These are phyloP conservation scores for Callospermophilus lateralis DNA, from an alignment of 2,113 vertebrate genomes.

Conservation along the genomic window DNA sequence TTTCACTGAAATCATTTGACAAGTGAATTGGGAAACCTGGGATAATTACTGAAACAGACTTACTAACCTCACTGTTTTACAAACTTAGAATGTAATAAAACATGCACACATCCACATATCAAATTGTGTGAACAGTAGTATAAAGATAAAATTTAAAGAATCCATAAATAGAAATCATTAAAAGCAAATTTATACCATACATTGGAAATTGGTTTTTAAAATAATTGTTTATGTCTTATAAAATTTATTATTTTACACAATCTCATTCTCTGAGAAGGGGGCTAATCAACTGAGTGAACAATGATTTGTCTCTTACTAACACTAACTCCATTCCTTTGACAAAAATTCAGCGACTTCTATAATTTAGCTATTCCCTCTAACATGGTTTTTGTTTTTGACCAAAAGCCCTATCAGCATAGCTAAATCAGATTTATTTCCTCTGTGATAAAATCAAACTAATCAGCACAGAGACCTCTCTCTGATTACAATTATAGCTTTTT, in stretches of 20 bases:
- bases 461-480: slow-evolving; percentile 47
- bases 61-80: background rate
- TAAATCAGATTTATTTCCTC: slow-evolving; percentile 62
- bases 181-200: too few species aligned
- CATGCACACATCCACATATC: background rate
- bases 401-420: slow-evolving; percentile 38
- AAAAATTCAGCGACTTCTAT: slow-evolving; percentile 1
- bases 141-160: background rate
- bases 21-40: background rate
- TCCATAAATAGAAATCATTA: too few species aligned
- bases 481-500: slow-evolving; percentile 49
- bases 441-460: slow-evolving; percentile 54
- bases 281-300: background rate
- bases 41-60: background rate
- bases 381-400: slow-evolving; percentile 3
- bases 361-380: slow-evolving; percentile 5
- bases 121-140: background rate
- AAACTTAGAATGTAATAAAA: background rate
- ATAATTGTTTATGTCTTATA: background rate
- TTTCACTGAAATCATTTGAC: background rate
- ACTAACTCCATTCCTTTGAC: background rate
- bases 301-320: background rate
- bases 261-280: background rate
- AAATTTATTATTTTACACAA: background rate
- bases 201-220: background rate